Base-by-base conservation (phyloP, 2,797 vertebrate species). In the Clarias laeviceps region DNA sequence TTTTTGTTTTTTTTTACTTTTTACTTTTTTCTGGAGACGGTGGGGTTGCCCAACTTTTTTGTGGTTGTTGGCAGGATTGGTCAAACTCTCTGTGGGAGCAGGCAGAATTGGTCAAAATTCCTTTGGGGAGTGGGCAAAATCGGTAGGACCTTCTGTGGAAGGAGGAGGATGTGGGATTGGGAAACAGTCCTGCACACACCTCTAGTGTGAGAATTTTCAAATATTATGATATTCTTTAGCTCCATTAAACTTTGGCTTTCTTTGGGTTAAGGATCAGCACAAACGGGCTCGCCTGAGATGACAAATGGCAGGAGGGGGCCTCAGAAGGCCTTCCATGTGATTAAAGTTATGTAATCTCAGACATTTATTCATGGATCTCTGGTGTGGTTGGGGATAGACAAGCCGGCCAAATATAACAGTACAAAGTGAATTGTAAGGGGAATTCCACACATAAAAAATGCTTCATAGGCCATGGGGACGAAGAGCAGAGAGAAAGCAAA, bases 391-490 rank as follows among this genome's bases (percentile, higher is more conserved):
- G 50, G 29, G 70, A 84, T 90, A 77, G 85, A 82, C 65, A 54
- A 70, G 78, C 66, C 45, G 79, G 86, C 91, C 88, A 90, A 88
- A 89, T 84, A 68, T 85, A 91, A 89, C 84, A 73, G 8, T 45
- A 84, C 59, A 64, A 69, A 84, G 77, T 59, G 32, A 85, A 87
- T 69, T 80, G 50, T n/a, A 62, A 61, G 79, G 70, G 84, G 83
- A 87, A 85, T 85, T 82, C 86, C 79, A 89, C 83, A 85, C 82
- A 84, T 77, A 65, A 50, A 74, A 72, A 83, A 87, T 80, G 64
- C 15, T 62, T 84, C 65, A 50, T 84, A 61, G 59, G 78, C 54
- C 85, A 79, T 5, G 45, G 65, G 27, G 40, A 79, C 40, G 64
- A 62, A 73, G 74, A 45, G 32, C 62, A 82, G 64, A 76, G 69